Percentiles rank a stretch among this genome's conserved stretches.
phyloP scores from a whole-genome alignment of 1,140 invertebrate genomes.

The Drosophila ohnishii region DNA sequence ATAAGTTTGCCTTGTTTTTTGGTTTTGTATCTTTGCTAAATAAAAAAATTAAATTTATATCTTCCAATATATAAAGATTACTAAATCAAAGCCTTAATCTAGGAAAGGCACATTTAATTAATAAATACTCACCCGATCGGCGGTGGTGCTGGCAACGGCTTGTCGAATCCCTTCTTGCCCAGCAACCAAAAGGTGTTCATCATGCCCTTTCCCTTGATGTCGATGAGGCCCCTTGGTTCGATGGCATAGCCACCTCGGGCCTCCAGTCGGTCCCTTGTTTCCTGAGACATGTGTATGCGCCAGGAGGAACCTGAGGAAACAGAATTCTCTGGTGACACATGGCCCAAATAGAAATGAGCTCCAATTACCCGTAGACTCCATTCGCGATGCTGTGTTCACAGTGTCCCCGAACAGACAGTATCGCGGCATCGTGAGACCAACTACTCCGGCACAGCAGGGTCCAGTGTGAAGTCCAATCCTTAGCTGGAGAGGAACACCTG shows the following conservation, averaged over 20 bases:
- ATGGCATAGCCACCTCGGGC: slow-evolving; percentile 91
- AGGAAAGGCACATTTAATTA: too few species aligned
- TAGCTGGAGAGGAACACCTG: slow-evolving; percentile 89
- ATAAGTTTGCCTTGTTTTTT: neutral
- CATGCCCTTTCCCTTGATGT: slow-evolving; percentile 94
- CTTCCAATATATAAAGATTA: too few species aligned
- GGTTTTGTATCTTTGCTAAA: too few species aligned
- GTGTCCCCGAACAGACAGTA: slow-evolving; percentile 97
- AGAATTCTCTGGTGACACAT: neutral
- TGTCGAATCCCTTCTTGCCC: slow-evolving; percentile 94
- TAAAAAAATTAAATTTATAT: too few species aligned
- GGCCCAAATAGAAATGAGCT: neutral
- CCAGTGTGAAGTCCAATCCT: slow-evolving; percentile 93
- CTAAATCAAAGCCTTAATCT: neutral
- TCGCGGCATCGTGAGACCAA: slow-evolving; percentile 94
- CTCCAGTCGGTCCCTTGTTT: slow-evolving; percentile 89
- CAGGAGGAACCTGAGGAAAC: slow-evolving; percentile 87
- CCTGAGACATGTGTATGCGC: slow-evolving; percentile 91
- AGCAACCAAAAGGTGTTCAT: slow-evolving; percentile 96
- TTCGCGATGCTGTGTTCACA: slow-evolving; percentile 94
- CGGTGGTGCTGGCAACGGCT: slow-evolving; percentile 91
- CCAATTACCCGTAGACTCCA: slow-evolving; percentile 93
- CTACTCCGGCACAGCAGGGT: slow-evolving; percentile 92
- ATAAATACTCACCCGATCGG: slow-evolving; percentile 87
- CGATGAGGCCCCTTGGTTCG: slow-evolving; percentile 91